A percentile compares a stretch with the other conserved stretches of the same genome.
Conservation (phyloP, 2,113 vertebrate genomes). For the Ceuthmochares aereus region DNA sequence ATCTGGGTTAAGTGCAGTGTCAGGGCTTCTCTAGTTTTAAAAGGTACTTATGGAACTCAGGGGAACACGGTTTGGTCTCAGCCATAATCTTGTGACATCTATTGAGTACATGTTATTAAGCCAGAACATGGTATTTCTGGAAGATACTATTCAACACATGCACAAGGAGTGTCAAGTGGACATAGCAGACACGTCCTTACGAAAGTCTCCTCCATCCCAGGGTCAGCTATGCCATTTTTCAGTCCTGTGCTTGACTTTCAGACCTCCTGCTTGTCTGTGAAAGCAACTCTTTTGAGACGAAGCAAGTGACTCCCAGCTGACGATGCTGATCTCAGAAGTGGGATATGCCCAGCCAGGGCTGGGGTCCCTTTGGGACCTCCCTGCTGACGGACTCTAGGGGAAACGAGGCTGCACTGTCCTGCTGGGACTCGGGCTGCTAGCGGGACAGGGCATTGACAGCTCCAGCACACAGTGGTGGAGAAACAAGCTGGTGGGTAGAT, state of each 20-base stretch:
- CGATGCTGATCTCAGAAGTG: rapidly evolving
- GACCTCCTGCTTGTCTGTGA: background rate
- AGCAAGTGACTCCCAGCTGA: background rate
- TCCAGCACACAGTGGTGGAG: background rate
- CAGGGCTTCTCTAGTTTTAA: background rate
- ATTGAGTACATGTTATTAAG: rapidly evolving
- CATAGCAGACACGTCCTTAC: background rate
- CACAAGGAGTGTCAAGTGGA: background rate
- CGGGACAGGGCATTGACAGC: rapidly evolving
- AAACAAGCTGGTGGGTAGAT: background rate
- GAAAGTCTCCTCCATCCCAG: rapidly evolving
- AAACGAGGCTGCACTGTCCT: rapidly evolving
- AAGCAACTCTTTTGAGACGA: background rate
- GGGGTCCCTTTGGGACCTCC: background rate
- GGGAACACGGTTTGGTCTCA: background rate
- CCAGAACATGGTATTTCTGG: background rate
- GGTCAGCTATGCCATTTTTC: background rate
- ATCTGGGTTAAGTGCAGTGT: rapidly evolving
- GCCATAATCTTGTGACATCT: rapidly evolving
- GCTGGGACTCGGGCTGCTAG: background rate
- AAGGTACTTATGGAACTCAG: background rate
- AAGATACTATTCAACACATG: rapidly evolving
- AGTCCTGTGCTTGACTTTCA: background rate
- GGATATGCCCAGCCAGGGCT: background rate
- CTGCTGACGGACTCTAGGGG: background rate